Evolutionary conservation across 1,140 invertebrate genomes (phyloP).

Genomic region (Cardiocondyla obscurior): DNA sequence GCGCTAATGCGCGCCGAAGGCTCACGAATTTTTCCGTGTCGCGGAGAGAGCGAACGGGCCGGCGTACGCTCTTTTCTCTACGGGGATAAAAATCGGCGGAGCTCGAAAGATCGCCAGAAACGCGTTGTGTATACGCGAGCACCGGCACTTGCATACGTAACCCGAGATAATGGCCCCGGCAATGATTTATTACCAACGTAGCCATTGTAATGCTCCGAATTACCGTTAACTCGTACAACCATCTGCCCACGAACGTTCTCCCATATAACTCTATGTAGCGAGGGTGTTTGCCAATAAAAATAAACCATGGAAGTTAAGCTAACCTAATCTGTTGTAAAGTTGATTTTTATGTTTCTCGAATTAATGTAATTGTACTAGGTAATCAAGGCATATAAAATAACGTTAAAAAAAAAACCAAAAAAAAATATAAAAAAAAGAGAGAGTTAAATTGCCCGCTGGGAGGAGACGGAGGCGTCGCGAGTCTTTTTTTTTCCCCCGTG

Average conservation of each 20-base stretch:
- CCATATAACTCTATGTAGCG: slow-evolving; percentile 13
- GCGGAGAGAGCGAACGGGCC: background rate
- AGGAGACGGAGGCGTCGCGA: background rate
- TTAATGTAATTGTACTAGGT: slow-evolving; percentile 1
- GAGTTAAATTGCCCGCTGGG: background rate
- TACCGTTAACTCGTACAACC: slow-evolving; percentile 56
- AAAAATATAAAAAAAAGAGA: too few species aligned
- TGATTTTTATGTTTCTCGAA: slow-evolving; percentile 10
- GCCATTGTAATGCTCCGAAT: slow-evolving; percentile 54
- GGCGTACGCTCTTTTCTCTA: background rate
- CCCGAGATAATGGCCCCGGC: slow-evolving; percentile 36
- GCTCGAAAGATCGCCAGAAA: slow-evolving; percentile 36
- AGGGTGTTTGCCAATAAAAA: slow-evolving; percentile 43
- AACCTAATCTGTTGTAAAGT: slow-evolving; percentile 16
- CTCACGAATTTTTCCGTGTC: slow-evolving; percentile 25
- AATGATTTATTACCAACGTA: slow-evolving; percentile 53
- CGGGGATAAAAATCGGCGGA: slow-evolving; percentile 34
- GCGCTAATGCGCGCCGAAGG: slow-evolving; percentile 34
- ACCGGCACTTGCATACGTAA: slow-evolving; percentile 8
- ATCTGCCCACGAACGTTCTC: slow-evolving; percentile 40
- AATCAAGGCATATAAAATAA: background rate
- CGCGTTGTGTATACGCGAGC: background rate
- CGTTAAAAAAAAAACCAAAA: background rate
- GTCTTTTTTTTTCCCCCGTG: background rate
- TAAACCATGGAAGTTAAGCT: background rate